Percentiles rank a stretch among this genome's conserved stretches.
These are phyloP conservation scores for Tachyglossus aculeatus DNA, from an alignment of 2,797 vertebrate species.

Conservation along the genomic window DNA sequence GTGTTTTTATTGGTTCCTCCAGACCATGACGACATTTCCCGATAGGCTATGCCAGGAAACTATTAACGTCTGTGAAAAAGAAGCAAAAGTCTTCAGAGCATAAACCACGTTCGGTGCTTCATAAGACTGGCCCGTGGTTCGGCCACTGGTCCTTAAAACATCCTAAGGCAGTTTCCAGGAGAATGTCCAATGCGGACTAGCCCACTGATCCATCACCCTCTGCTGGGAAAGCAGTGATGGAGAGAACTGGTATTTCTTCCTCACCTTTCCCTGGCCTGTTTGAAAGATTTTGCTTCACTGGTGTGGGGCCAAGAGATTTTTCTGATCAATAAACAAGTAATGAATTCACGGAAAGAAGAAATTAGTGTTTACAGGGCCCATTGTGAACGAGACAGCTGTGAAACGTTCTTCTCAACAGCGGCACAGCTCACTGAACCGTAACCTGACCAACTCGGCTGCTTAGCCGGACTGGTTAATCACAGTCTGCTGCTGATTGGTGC, in stretches of 20 bases:
- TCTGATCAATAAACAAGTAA: constrained; percentile 1
- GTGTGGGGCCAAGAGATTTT: background rate
- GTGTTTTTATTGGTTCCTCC: constrained; percentile 78
- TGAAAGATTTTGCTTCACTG: rapidly evolving
- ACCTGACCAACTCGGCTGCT: background rate
- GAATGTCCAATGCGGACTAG: too few species aligned
- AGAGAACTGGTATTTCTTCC: background rate
- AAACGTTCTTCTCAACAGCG: background rate
- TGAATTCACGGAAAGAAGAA: constrained; percentile 21
- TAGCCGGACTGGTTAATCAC: constrained; percentile 34
- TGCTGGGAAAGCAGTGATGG: constrained; percentile 60
- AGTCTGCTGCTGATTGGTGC: constrained; percentile 30
- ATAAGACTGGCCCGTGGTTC: constrained; percentile 24
- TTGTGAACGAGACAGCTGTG: background rate
- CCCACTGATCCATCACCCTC: too few species aligned
- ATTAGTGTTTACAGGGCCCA: constrained; percentile 19
- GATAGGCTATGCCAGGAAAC: constrained; percentile 73
- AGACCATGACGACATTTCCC: constrained; percentile 77
- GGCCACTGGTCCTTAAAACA: constrained; percentile 10
- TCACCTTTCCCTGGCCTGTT: background rate
- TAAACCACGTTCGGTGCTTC: constrained; percentile 45
- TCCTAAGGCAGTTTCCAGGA: too few species aligned
- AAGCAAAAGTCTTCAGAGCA: constrained; percentile 62
- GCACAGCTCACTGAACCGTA: constrained; percentile 9
- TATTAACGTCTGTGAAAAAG: constrained; percentile 71